Base-by-base conservation (phyloP, 2,888 invertebrate species). In the Opisthograptis luteolata region DNA sequence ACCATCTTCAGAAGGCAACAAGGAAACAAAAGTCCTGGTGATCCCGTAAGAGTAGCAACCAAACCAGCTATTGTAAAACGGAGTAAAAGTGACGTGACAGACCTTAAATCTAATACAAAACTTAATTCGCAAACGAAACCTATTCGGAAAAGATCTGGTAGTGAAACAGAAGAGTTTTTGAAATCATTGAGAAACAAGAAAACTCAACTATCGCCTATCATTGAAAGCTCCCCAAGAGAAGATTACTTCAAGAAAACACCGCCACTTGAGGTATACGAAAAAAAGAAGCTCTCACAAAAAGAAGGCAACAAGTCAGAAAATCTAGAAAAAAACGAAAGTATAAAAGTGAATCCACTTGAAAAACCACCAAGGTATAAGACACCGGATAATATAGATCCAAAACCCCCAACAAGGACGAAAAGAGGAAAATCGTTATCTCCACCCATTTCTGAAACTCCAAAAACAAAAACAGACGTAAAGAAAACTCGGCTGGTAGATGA, bases 151-250 rank as follows among this genome's bases (percentile, higher is more conserved):
- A 84, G 93, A 66, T 87, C 92, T 45, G 92, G 93, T 34, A 93
- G 92, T 72, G 93, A 93, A 74, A 92, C 92, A 60, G 93, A 94
- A 65, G 92, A 92, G 60, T 92, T 92, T 56, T 74, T 91, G 6
- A 91, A 91, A 59, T 91, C 91, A 1, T 79, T 86, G 13, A 81
- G 86, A 59, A 92, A 92, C 45, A 93, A 92, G 59, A 94, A 94
- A 70, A 90, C 93, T 47, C 96, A 95, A 69, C 75, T 96, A 12
- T 95, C 95, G 5, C 96, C 96, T 0, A 96, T 96, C 39, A 95
- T 96, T 58, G 96, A 96, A 81, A 93, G 94, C 55, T 92, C 94
- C 7, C 95, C 93, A 9, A 91, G 94, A 58, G 94, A 94, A 64
- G 94, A 95, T 70, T 94, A 94, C 67, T 94, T 94, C 60, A 92